A percentile compares a stretch with the other conserved stretches of the same genome.
Conservation (phyloP, 2,113 vertebrate species). For the Oncorhynchus tshawytscha region DNA sequence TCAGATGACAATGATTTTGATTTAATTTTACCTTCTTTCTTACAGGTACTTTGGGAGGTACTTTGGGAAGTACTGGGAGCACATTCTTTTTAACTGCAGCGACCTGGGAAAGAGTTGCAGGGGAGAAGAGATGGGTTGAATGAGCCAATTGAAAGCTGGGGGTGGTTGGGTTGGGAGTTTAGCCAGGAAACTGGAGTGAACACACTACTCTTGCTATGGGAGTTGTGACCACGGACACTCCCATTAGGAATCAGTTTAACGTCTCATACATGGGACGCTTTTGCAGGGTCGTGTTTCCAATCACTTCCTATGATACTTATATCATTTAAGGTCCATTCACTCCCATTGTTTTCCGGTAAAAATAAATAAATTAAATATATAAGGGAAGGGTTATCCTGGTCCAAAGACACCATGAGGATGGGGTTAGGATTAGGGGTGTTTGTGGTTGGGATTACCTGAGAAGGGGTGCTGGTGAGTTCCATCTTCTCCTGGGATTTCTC, state of each 20-base stretch:
- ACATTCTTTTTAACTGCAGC: slow-evolving; percentile 49
- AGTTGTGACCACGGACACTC: too few species aligned
- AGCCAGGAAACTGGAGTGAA: too few species aligned
- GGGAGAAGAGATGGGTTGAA: slow-evolving; percentile 14
- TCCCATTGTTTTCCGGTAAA: too few species aligned
- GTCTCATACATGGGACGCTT: too few species aligned
- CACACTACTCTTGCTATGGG: too few species aligned
- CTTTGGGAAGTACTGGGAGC: slow-evolving; percentile 52
- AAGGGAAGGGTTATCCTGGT: too few species aligned
- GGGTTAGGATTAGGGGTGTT: not conserved
- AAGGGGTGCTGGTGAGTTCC: slow-evolving; percentile 93
- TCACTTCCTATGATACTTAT: not conserved
- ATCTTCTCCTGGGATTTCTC: slow-evolving; percentile 98
- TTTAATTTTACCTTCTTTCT: slow-evolving; percentile 63
- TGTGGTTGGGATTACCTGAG: slow-evolving; percentile 78
- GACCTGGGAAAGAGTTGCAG: slow-evolving; percentile 47
- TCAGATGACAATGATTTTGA: not conserved
- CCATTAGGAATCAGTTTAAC: too few species aligned
- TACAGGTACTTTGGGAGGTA: slow-evolving; percentile 46
- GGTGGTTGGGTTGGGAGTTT: not conserved
- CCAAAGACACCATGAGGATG: too few species aligned
- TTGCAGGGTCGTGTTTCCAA: too few species aligned
- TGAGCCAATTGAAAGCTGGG: not conserved
- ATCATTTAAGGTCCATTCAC: not conserved
- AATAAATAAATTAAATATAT: too few species aligned